A percentile compares a stretch with the other conserved stretches of the same genome.
phyloP scores from a whole-genome alignment of 2,113 vertebrate species.

The Tachysurus vachellii region DNA sequence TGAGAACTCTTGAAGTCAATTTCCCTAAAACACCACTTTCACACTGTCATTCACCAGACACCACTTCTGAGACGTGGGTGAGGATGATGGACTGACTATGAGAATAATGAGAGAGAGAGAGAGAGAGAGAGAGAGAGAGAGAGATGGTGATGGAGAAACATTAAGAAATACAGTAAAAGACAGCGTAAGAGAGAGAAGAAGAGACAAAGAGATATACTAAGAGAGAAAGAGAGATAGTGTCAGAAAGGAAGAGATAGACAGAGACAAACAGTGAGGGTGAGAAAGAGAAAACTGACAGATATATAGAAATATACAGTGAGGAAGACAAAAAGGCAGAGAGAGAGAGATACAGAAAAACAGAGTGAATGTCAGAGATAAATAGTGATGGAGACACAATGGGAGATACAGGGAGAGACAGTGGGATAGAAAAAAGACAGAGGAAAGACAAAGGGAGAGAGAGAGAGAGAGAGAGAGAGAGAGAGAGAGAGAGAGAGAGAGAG shows the following conservation, averaged over 20 bases:
- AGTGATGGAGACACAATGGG: too few species aligned
- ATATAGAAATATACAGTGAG: neutral
- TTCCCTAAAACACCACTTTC: constrained; percentile 13
- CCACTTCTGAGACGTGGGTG: neutral
- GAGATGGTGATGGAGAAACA: neutral
- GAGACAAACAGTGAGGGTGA: neutral
- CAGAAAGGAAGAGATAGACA: neutral
- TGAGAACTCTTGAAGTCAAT: neutral
- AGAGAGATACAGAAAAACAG: too few species aligned
- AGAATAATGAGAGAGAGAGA: neutral
- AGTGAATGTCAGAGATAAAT: too few species aligned
- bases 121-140: neutral
- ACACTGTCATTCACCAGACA: neutral
- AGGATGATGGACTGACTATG: neutral
- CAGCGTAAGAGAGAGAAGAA: neutral
- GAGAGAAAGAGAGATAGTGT: neutral
- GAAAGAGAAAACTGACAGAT: neutral
- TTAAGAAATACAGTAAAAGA: neutral
- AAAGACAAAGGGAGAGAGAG: neutral
- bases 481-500: too few species aligned
- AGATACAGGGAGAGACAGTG: too few species aligned
- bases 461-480: neutral
- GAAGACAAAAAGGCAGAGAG: neutral
- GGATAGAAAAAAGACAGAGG: too few species aligned
- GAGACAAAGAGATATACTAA: neutral